Evolutionary conservation across 2,113 vertebrate species (phyloP).

Genomic region (Orthonyx spaldingii): DNA sequence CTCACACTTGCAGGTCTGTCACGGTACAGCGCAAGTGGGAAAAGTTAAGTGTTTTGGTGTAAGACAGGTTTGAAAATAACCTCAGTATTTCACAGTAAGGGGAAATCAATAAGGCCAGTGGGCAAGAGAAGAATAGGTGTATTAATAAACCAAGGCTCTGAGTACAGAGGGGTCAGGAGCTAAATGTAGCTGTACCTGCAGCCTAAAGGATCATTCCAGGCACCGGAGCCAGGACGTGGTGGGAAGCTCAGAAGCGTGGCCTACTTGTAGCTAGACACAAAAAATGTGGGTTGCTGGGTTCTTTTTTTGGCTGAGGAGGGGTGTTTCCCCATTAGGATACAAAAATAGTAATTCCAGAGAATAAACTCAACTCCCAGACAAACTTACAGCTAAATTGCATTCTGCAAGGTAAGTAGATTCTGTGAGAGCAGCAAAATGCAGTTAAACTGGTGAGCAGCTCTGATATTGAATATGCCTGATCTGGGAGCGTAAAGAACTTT

Average conservation of each 20-base stretch:
- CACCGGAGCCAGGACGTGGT: not conserved
- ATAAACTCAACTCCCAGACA: not conserved
- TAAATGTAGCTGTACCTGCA: constrained; percentile 21
- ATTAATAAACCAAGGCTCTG: constrained; percentile 42
- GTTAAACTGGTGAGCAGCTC: not conserved
- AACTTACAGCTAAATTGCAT: not conserved
- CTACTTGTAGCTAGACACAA: not conserved
- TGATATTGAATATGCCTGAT: not conserved
- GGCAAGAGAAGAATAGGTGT: constrained; percentile 1
- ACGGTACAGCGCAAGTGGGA: not conserved
- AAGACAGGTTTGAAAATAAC: constrained; percentile 30
- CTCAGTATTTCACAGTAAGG: constrained; percentile 17
- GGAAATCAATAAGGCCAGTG: not conserved
- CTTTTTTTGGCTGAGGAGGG: not conserved
- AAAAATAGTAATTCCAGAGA: not conserved
- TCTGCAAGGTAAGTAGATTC: not conserved
- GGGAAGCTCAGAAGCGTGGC: not conserved
- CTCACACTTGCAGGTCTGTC: not conserved
- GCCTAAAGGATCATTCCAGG: not conserved
- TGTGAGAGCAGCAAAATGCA: not conserved
- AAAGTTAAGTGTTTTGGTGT: constrained; percentile 9
- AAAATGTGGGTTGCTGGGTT: not conserved
- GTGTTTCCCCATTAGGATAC: not conserved
- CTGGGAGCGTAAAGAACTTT: not conserved
- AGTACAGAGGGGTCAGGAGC: not conserved